These are phyloP conservation scores for Amphiprion ocellaris DNA, from an alignment of 2,113 vertebrate genomes.

Conservation along the genomic window DNA sequence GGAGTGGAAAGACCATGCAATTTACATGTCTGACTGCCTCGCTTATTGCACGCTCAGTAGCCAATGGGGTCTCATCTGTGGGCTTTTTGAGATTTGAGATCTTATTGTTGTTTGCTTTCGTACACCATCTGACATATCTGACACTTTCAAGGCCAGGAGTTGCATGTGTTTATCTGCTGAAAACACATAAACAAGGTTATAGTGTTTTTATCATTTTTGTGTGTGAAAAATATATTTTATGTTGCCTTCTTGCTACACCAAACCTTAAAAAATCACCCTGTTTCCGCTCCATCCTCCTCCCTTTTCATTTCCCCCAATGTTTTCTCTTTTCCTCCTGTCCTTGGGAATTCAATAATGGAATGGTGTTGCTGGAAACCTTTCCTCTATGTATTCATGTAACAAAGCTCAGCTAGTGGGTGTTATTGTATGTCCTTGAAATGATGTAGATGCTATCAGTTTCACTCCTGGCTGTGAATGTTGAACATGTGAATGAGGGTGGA, in stretches of 20 bases:
- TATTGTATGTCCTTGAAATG: conserved; percentile 80
- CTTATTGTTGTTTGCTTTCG: conserved; percentile 38
- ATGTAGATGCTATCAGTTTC: conserved; percentile 78
- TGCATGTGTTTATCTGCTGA: not conserved
- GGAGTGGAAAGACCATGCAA: conserved; percentile 61
- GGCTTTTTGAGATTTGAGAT: conserved; percentile 28
- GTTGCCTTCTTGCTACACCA: conserved; percentile 14
- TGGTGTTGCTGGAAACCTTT: conserved; percentile 69
- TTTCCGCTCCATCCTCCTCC: conserved; percentile 15
- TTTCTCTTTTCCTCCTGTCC: conserved; percentile 51
- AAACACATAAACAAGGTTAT: conserved; percentile 16
- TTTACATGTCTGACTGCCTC: conserved; percentile 66
- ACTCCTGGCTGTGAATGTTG: conserved; percentile 59
- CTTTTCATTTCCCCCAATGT: conserved; percentile 14
- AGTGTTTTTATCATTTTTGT: conserved; percentile 15
- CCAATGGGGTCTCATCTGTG: conserved; percentile 24
- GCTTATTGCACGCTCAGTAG: conserved; percentile 42
- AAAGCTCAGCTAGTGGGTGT: conserved; percentile 69
- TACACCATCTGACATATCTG: conserved; percentile 19
- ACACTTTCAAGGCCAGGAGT: conserved; percentile 5
- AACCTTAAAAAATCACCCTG: conserved; percentile 24
- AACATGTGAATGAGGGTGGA: conserved; percentile 45
- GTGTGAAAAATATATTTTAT: conserved; percentile 15
- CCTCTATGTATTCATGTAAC: conserved; percentile 73
- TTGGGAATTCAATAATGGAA: conserved; percentile 80